Base-by-base conservation (phyloP, 2,888 invertebrate species). In the Meta bourneti region DNA sequence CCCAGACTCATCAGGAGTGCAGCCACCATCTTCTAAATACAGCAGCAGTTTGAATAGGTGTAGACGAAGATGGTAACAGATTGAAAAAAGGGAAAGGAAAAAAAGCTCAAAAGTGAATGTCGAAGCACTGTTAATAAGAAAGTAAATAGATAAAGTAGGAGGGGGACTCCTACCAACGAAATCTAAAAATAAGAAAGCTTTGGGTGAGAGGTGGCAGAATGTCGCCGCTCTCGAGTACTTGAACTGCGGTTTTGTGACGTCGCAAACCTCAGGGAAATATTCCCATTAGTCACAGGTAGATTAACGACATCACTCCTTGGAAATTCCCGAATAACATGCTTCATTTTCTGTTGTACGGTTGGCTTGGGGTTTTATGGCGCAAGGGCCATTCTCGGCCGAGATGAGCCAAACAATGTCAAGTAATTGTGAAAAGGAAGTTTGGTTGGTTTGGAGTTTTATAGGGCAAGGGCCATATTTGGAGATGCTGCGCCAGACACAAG, bases 111-210 rank as follows among this genome's bases (percentile, higher is more conserved):
- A 86, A 86, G 61, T 51, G 13, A 72, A 34, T 34, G 79, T 79
- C 72, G 72, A 87, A 79, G 80, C 48, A 54, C 87, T 16, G 77
- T 85, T 85, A 77, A 85, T 85, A 75, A 69, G 85, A 69, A 70
- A 86, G 70, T 19, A 77, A 77, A 61, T 51, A n/a, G 51, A 51
- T 48, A 80, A 70, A 77, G 70, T 69, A 77, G 69, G 71, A 72
- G 85, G n/a, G 72, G 79, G 79, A 72, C 11, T 69, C 16, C 16
- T n/a, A 51, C 69, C 49, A 49, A 7, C 54, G 71, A 19, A 54
- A 19, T 49, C 87, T 87, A 80, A 87, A 83, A 87, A 87, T 87
- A 87, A 80, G 48, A 48, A 16, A 16, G 2, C 69, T 61, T 61
- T 77, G 70, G 86, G 78, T 86, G 86, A 78, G 20, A 48, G 13